Evolutionary conservation across 2,113 vertebrate genomes (phyloP).

Genomic region (Clarias macrocephalus): DNA sequence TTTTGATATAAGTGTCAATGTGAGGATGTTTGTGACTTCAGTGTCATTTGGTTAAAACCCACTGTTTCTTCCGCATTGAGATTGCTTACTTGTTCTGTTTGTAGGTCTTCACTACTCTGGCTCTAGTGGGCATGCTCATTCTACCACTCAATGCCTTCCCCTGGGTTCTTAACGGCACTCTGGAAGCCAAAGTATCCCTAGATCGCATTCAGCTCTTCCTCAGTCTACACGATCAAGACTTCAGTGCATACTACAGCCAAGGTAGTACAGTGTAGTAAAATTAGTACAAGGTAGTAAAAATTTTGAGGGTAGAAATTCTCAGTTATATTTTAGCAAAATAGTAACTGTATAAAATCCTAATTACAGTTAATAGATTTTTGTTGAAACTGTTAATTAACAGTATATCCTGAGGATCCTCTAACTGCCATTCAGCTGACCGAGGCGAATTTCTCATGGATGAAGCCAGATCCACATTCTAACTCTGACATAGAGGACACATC

Average conservation of each 20-base stretch:
- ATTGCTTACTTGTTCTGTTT: neutral
- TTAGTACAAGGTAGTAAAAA: no score
- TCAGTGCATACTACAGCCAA: slow-evolving; percentile 79
- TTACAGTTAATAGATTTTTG: neutral
- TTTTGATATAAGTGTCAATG: neutral
- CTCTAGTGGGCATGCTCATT: slow-evolving; percentile 91
- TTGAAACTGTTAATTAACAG: slow-evolving; percentile 49
- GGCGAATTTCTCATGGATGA: slow-evolving; percentile 84
- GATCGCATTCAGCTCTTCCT: slow-evolving; percentile 90
- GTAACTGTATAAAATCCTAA: neutral
- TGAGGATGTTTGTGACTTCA: neutral
- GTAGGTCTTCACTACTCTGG: slow-evolving; percentile 93
- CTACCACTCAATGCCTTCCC: slow-evolving; percentile 91
- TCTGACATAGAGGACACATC: slow-evolving; percentile 4
- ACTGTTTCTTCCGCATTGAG: neutral
- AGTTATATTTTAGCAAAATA: neutral
- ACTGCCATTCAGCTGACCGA: slow-evolving; percentile 74
- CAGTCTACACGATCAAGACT: slow-evolving; percentile 79
- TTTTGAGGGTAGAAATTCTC: neutral
- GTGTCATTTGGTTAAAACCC: neutral
- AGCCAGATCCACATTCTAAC: slow-evolving; percentile 40
- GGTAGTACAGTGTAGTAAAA: slow-evolving; percentile 61
- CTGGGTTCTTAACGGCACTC: slow-evolving; percentile 88
- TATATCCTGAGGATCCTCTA: slow-evolving; percentile 64
- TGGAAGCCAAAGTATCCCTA: slow-evolving; percentile 94